Evolutionary conservation across 2,797 vertebrate genomes (phyloP).

Genomic region (Caiman crocodilus): DNA sequence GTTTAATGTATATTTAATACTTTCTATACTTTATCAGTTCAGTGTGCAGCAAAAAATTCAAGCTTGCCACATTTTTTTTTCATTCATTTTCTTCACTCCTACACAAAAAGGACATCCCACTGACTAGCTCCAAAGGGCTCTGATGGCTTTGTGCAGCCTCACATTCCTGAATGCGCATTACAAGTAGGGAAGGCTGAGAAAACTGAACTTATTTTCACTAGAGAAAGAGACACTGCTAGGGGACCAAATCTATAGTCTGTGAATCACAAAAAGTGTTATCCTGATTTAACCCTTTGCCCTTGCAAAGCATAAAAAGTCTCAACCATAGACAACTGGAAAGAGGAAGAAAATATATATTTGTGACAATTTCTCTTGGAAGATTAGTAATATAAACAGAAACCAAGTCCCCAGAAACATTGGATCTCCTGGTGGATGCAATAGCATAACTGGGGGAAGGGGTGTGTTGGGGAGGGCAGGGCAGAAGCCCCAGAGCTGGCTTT

Average conservation of each 20-base stretch:
- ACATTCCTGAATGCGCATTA: constrained; percentile 15
- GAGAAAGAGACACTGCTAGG: constrained; percentile 43
- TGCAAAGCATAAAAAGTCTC: constrained; percentile 46
- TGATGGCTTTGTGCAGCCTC: background rate
- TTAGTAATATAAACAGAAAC: constrained; percentile 24
- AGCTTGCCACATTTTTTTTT: constrained; percentile 13
- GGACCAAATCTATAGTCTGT: constrained; percentile 52
- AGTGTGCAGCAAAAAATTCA: background rate
- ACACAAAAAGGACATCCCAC: background rate
- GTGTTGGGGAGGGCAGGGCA: no score
- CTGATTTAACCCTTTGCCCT: constrained; percentile 46
- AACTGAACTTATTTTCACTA: constrained; percentile 36
- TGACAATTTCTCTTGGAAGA: constrained; percentile 24
- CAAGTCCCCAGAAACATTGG: constrained; percentile 14
- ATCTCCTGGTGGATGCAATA: background rate
- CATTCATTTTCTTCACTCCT: constrained; percentile 31
- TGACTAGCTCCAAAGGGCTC: constrained; percentile 11
- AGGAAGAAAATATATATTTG: constrained; percentile 49
- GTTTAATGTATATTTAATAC: constrained; percentile 9
- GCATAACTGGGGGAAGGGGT: no score
- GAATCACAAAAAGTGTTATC: constrained; percentile 59
- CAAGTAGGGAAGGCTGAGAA: constrained; percentile 21
- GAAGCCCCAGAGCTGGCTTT: no score
- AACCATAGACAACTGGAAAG: constrained; percentile 56
- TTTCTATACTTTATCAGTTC: constrained; percentile 9